Conservation (phyloP, 2,113 vertebrate species). For the Syngnathus scovelli region DNA sequence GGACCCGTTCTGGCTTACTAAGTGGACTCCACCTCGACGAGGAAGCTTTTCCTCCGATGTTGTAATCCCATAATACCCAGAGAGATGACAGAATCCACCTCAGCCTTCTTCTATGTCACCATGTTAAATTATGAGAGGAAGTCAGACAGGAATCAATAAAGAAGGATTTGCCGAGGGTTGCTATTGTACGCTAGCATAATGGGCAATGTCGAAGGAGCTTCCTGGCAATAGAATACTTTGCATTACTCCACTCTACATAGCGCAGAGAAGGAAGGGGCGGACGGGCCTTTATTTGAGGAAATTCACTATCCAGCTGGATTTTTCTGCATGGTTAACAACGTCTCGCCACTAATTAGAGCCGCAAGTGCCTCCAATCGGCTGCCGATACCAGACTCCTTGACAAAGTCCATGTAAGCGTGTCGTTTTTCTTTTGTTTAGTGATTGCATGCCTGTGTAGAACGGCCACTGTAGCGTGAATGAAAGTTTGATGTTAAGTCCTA, state of each 20-base stretch:
- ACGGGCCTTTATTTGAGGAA: neutral
- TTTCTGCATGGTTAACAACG: neutral
- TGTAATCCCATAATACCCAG: neutral
- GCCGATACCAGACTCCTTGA: neutral
- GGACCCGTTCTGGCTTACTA: too few relatives aligned
- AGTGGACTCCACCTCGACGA: too few relatives aligned
- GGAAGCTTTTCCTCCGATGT: neutral
- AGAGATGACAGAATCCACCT: neutral
- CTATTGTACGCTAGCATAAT: neutral
- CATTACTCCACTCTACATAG: neutral
- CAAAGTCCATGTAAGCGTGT: neutral
- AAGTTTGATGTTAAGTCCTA: too few relatives aligned
- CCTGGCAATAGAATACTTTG: neutral
- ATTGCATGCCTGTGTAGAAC: neutral
- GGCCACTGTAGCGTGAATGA: neutral
- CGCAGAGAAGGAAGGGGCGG: neutral
- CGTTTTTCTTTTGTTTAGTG: neutral
- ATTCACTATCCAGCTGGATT: neutral
- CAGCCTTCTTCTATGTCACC: neutral
- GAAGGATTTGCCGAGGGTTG: neutral
- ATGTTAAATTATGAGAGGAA: neutral
- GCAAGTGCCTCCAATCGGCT: neutral
- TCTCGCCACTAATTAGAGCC: neutral
- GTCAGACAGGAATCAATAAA: conserved; percentile 2
- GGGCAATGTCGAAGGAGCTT: neutral